A percentile compares a stretch with the other conserved stretches of the same genome.
These are phyloP conservation scores for Hemicrepidius hirtus DNA, from an alignment of 2,888 invertebrate species.

Conservation along the genomic window DNA sequence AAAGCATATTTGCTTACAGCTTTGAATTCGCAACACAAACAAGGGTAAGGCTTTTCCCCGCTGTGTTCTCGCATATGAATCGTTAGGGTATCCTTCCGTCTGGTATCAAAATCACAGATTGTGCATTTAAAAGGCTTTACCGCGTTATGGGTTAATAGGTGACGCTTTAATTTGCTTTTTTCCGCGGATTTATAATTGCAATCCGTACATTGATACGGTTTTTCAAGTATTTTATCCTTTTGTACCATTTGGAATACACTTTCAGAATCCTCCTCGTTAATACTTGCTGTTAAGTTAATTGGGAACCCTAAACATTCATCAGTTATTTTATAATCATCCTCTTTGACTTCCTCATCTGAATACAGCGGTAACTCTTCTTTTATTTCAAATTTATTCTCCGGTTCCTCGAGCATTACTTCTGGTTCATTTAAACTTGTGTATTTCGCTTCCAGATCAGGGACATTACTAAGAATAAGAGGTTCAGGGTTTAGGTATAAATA, in stretches of 20 bases:
- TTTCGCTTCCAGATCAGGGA: too few species aligned
- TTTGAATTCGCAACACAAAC: constrained; percentile 66
- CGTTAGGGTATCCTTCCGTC: neutral
- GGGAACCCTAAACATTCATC: too few species aligned
- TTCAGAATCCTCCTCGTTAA: too few species aligned
- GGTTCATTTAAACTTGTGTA: too few species aligned
- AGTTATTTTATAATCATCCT: too few species aligned
- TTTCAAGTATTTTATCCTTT: neutral
- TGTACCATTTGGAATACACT: too few species aligned
- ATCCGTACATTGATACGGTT: neutral
- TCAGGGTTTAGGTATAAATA: neutral
- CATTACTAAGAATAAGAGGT: too few species aligned
- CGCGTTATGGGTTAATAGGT: neutral
- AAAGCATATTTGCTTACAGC: neutral
- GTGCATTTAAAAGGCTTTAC: neutral
- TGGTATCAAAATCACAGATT: neutral
- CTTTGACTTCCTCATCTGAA: too few species aligned
- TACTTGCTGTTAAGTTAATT: too few species aligned
- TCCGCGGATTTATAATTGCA: neutral
- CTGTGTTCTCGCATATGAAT: constrained; percentile 98
- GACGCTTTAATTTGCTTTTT: neutral
- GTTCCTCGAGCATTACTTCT: too few species aligned
- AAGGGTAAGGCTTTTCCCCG: constrained; percentile 98
- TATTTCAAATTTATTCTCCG: too few species aligned
- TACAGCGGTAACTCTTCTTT: too few species aligned